A percentile compares a stretch with the other conserved stretches of the same genome.
phyloP scores from a whole-genome alignment of 2,113 vertebrate genomes.

The Protobothrops flavoviridis region DNA sequence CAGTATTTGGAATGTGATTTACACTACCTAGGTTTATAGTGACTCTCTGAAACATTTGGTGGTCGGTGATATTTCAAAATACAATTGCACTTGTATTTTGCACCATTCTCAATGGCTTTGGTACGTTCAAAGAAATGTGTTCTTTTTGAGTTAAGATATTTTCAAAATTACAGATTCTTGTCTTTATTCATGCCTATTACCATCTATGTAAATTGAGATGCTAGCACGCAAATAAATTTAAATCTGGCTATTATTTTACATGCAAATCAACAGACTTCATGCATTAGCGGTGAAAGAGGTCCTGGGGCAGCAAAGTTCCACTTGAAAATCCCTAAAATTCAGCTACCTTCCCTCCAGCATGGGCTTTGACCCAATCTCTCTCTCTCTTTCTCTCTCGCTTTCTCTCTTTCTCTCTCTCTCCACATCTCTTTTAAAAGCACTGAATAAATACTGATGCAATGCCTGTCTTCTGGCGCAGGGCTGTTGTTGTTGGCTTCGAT shows the following conservation, averaged over 20 bases:
- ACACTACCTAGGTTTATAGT: not conserved
- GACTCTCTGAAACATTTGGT: not conserved
- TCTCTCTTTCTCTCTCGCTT: too few species aligned
- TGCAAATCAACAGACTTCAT: not conserved
- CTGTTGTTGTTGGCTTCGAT: slow-evolving; percentile 41
- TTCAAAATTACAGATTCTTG: slow-evolving; percentile 14
- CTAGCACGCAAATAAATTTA: slow-evolving; percentile 28
- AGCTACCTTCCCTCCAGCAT: slow-evolving; percentile 5
- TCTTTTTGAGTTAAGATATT: accelerated
- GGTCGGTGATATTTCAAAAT: not conserved
- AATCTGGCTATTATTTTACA: slow-evolving; percentile 27
- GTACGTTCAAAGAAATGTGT: not conserved
- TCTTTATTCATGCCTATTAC: slow-evolving; percentile 11
- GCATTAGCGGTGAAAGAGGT: slow-evolving; percentile 9
- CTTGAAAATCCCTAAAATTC: accelerated
- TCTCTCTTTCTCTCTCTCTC: not conserved
- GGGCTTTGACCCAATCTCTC: slow-evolving; percentile 53
- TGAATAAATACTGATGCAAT: slow-evolving; percentile 50
- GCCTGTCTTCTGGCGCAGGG: slow-evolving; percentile 49
- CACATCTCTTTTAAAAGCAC: slow-evolving; percentile 44
- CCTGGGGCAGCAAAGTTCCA: not conserved
- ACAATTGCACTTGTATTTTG: not conserved
- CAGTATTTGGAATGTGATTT: not conserved
- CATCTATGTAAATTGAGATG: not conserved
- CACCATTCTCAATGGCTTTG: not conserved